Percentiles rank a stretch among this genome's conserved stretches.
Conservation (phyloP, 1,140 invertebrate species). For the Teleogryllus occipitalis region DNA sequence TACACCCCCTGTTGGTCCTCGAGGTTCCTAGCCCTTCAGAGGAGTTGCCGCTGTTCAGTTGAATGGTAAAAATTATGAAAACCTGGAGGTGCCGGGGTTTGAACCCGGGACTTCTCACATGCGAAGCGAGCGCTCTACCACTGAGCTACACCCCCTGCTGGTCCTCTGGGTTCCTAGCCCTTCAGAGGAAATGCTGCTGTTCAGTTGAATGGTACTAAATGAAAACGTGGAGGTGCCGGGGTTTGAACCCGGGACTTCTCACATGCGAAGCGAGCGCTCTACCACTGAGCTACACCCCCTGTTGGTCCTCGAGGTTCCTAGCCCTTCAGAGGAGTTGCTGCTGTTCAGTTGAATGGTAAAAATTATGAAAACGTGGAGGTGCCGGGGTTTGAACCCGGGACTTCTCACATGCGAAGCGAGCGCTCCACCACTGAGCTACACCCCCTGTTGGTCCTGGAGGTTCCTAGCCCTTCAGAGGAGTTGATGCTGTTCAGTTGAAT, state of each 20-base stretch:
- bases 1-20: too few relatives aligned
- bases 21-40: too few relatives aligned
- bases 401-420: conserved; percentile 81
- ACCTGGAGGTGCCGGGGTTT: background rate
- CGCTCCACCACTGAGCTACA: conserved; percentile 78
- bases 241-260: conserved; percentile 33
- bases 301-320: too few relatives aligned
- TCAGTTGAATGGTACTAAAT: too few relatives aligned
- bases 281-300: conserved; percentile 75
- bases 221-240: background rate
- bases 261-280: conserved; percentile 91
- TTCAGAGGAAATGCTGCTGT: too few relatives aligned
- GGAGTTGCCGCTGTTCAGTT: too few relatives aligned
- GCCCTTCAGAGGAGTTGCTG: too few relatives aligned
- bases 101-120: conserved; percentile 49
- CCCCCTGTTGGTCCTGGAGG: too few relatives aligned
- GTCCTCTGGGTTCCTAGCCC: too few relatives aligned
- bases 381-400: conserved; percentile 2
- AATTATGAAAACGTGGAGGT: background rate
- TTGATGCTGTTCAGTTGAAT: too few relatives aligned
- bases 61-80: background rate
- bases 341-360: too few relatives aligned
- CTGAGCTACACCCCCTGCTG: conserved; percentile 58
- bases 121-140: conserved; percentile 90
- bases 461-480: too few relatives aligned